Conservation (phyloP, 2,797 vertebrate species). For the Molossus molossus region DNA sequence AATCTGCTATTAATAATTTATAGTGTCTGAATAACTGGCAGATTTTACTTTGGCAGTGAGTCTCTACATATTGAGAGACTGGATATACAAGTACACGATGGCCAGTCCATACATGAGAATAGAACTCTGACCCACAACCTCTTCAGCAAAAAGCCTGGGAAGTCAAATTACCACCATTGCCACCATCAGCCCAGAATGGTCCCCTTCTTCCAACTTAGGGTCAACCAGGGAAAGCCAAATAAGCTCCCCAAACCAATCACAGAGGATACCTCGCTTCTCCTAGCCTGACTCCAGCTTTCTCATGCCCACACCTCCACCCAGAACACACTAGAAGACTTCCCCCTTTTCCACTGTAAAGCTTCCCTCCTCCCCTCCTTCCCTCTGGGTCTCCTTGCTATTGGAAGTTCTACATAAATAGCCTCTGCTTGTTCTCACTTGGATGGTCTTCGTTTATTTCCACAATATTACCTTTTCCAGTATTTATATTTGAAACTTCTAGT, state of each 20-base stretch:
- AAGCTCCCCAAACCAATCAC: not conserved
- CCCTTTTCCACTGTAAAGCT: not conserved
- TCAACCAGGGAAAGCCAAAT: not conserved
- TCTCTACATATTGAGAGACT: not conserved
- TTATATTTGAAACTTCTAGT: constrained; percentile 21
- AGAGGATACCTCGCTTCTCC: not conserved
- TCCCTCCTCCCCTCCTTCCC: not conserved
- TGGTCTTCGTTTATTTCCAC: not conserved
- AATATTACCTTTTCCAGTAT: not conserved
- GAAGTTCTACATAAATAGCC: not conserved
- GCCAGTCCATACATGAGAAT: not conserved
- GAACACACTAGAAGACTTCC: not conserved
- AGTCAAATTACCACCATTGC: not conserved
- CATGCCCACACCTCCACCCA: not conserved
- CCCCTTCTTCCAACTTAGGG: not conserved
- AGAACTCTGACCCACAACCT: not conserved
- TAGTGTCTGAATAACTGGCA: not conserved
- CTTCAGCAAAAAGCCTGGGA: not conserved
- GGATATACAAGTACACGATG: not conserved
- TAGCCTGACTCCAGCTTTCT: not conserved
- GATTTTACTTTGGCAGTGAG: not conserved
- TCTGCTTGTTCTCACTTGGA: not conserved
- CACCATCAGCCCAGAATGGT: not conserved
- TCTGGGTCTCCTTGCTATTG: not conserved
- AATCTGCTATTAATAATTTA: not conserved